Evolutionary conservation across 2,797 vertebrate species (phyloP), one percentile per base, ranked within the genome.

Genomic region (Melanotaenia trifasciata): DNA sequence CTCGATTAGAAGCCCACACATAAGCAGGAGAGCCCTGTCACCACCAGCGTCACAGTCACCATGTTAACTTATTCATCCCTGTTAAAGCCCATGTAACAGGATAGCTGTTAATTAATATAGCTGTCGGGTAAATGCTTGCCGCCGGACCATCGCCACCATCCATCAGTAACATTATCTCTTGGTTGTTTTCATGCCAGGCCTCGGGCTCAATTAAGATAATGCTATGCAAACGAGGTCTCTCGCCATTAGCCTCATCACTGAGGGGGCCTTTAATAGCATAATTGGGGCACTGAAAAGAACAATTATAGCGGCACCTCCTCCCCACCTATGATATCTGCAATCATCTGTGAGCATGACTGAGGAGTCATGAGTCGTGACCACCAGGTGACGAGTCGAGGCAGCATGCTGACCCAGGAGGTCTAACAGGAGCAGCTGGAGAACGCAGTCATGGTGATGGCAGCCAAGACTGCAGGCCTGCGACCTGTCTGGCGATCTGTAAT

Each of bases 121-220:
- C 96, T 96, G 97, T 96, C 95, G 94, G 96, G 95, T 96, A 96
- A 96, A 95, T 93, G 85, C 76, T 95, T 94, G 96, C 95, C 84
- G 92, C 91, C 94, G 1, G 95, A 96, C 94, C 96, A 93, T 96
- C 93, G 94, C 94, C 92, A 94, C 94, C 95, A 88, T 93, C 95
- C 94, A 94, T 95, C 95, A 92, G 96, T 96, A 98, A 97, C 92
- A 94, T 94, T 93, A 96, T 95, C 96, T 93, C 81, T 64, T 93
- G 90, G 87, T 94, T 92, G 88, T 92, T 86, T 91, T 90, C 81
- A 75, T 87, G 90, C 93, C 91, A 92, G 90, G 90, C 91, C 89
- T 84, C 94, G 72, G 91, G 96, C 95, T 96, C 96, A 97, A 98
- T 99, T 98, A 99, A 95, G 95, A 94, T 97, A 98, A 98, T 98